phyloP scores from a whole-genome alignment of 2,888 invertebrate genomes.

The Physocephala rufipes region DNA sequence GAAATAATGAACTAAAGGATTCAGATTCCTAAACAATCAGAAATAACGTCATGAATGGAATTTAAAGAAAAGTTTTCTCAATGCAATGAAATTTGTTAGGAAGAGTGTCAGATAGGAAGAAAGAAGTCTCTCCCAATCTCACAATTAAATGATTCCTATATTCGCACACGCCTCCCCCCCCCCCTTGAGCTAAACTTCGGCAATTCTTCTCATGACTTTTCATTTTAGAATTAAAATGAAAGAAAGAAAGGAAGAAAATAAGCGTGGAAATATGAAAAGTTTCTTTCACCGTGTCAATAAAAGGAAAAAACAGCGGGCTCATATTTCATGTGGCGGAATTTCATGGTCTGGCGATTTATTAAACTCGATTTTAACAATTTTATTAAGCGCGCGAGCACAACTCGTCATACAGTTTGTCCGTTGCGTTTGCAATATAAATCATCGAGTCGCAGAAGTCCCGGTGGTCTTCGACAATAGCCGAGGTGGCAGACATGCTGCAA shows the following conservation, averaged over 20 bases:
- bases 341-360: slow-evolving; percentile 64
- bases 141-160: no score
- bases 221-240: slow-evolving; percentile 17
- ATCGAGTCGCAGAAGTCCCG: slow-evolving; percentile 4
- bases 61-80: slow-evolving; percentile 27
- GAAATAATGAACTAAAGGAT: slow-evolving; percentile 14
- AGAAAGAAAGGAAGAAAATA: slow-evolving; percentile 28
- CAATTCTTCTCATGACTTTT: no score
- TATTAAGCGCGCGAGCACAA: not conserved
- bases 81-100: slow-evolving; percentile 37
- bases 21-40: slow-evolving; percentile 32
- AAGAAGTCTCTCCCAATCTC: no score
- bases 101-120: slow-evolving; percentile 32
- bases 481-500: not conserved
- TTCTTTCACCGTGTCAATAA: slow-evolving; percentile 45
- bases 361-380: slow-evolving; percentile 44
- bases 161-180: no score
- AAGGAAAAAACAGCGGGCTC: slow-evolving; percentile 42
- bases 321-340: slow-evolving; percentile 63
- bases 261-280: slow-evolving; percentile 34
- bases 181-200: no score
- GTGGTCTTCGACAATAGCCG: no score
- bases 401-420: not conserved
- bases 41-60: slow-evolving; percentile 34
- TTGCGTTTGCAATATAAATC: not conserved